Base-by-base conservation (phyloP, 2,113 vertebrate species). In the Prionailurus bengalensis region DNA sequence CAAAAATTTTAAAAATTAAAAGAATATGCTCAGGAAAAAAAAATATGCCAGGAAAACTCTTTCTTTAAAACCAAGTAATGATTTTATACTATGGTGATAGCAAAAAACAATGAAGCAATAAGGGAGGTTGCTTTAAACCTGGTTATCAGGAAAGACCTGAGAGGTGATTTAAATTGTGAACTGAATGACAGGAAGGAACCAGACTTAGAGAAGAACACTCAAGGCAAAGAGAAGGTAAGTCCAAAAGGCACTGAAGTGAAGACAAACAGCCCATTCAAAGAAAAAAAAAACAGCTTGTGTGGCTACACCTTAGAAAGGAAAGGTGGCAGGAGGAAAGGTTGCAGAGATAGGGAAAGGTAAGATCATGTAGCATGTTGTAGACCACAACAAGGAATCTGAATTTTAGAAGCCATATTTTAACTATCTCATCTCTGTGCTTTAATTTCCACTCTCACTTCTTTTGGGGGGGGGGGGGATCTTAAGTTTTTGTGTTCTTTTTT, bases 391-490 rank as follows among this genome's bases (percentile, higher is more conserved):
- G 51, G 27, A 80, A 42, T 73, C 0, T 63, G 19, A 39, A 73
- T 87, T 80, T 81, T 73, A 68, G 6, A 78, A 82, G 51, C 87
- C 36, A 39, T 53, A 76, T 79, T 85, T 78, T 91, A 94, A 91
- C 51, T 58, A 63, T 61, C 82, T 81, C 14, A 80, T 53, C 27
- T 65, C 73, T 63, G 10, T 80, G 53, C 73, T 92, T 81, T 87
- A 70, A 89, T 83, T 83, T 89, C 71, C 48, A 45, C 53, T 91
- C 27, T 89, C 13, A 82, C 45, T 82, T 81, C 58, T 61, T 61
- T 42, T 42, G 42, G 42, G 42, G 42, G 42, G 42, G 36, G 58
- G 58, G 21, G 7, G 21, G 17, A 61, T 61, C 58, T 23, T 61
- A 61, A 61, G 58, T 61, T 61, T 61, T 61, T 23, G 21, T 58